These are phyloP conservation scores for Aphidius ervi DNA, from an alignment of 1,140 invertebrate genomes.

Conservation along the genomic window DNA sequence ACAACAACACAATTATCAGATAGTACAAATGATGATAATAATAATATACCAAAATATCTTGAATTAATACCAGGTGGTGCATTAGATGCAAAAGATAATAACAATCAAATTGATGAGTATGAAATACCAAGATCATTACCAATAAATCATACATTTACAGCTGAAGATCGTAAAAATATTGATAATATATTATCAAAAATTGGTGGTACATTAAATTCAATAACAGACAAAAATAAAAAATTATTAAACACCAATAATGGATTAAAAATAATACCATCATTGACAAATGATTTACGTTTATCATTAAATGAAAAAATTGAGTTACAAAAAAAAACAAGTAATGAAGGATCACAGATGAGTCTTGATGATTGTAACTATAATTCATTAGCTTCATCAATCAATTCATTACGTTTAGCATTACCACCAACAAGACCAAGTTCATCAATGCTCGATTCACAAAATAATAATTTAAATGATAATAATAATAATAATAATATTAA, in stretches of 20 bases:
- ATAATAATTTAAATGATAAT: slow-evolving; percentile 23
- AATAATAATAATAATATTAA: slow-evolving; percentile 16
- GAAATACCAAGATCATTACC: slow-evolving; percentile 55
- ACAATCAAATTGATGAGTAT: slow-evolving; percentile 55
- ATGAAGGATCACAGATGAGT: slow-evolving; percentile 35
- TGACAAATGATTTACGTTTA: slow-evolving; percentile 18
- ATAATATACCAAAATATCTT: slow-evolving; percentile 54
- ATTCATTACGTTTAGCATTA: slow-evolving; percentile 22
- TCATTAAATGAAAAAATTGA: slow-evolving; percentile 36
- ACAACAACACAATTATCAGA: slow-evolving; percentile 31
- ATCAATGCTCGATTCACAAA: slow-evolving; percentile 40
- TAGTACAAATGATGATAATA: slow-evolving; percentile 19
- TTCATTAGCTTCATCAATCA: slow-evolving; percentile 36
- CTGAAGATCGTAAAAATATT: slow-evolving; percentile 17
- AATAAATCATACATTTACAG: slow-evolving; percentile 23
- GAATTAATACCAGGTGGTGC: slow-evolving; percentile 54
- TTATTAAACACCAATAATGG: slow-evolving; percentile 32
- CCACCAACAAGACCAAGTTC: slow-evolving; percentile 41
- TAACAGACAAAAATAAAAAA: slow-evolving; percentile 40
- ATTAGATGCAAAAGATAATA: slow-evolving; percentile 43
- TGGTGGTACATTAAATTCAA: slow-evolving; percentile 33
- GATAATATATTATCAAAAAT: slow-evolving; percentile 23
- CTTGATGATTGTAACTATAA: slow-evolving; percentile 37
- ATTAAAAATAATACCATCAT: slow-evolving; percentile 18
- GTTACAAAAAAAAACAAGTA: slow-evolving; percentile 33